Evolutionary conservation across 1,140 invertebrate genomes (phyloP).

Genomic region (Nasonia giraulti): DNA sequence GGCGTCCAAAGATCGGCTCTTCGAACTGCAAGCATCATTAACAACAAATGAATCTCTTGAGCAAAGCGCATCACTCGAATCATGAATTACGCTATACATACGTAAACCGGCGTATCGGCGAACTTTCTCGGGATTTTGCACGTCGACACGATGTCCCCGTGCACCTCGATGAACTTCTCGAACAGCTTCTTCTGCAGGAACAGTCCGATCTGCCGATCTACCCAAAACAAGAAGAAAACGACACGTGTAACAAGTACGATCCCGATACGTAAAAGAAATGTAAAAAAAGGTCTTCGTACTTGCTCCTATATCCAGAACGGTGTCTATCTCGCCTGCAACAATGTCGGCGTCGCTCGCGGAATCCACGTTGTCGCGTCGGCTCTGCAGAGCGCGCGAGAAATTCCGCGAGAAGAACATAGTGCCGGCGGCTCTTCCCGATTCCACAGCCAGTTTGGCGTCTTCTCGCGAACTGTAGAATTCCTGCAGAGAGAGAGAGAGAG

Average conservation of each 20-base stretch:
- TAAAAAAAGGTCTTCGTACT: neutral
- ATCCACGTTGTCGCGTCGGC: conserved; percentile 72
- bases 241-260: neutral
- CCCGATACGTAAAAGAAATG: neutral
- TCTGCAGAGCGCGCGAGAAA: conserved; percentile 81
- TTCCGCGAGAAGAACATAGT: conserved; percentile 83
- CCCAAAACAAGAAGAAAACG: conserved; percentile 60
- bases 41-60: neutral
- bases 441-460: conserved; percentile 78
- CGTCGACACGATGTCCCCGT: conserved; percentile 74
- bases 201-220: conserved; percentile 83
- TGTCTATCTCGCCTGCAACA: conserved; percentile 76
- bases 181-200: conserved; percentile 79
- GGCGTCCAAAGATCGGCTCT: conserved; percentile 82
- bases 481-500: conserved; percentile 64
- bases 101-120: conserved; percentile 75
- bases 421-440: conserved; percentile 79
- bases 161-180: conserved; percentile 79
- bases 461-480: conserved; percentile 75
- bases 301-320: conserved; percentile 82
- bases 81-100: conserved; percentile 49
- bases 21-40: conserved; percentile 74
- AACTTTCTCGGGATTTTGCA: conserved; percentile 77
- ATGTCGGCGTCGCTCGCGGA: conserved; percentile 72
- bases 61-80: neutral